phyloP scores from a whole-genome alignment of 2,888 invertebrate genomes.

The Cyrtodaria siliqua region DNA sequence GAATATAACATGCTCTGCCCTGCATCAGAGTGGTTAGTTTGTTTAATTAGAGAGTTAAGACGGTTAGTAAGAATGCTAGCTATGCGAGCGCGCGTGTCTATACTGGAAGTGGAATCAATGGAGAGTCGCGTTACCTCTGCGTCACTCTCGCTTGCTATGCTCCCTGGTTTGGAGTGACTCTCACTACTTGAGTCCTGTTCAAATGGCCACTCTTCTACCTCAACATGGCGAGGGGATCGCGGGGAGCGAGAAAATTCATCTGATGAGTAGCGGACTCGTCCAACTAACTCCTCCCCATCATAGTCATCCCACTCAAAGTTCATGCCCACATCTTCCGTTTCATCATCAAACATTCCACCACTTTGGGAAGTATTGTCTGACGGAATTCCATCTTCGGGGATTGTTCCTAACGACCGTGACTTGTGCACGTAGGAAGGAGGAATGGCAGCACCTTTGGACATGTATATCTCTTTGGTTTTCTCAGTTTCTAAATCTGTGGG shows the following conservation, averaged over 20 bases:
- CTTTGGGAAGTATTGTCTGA: conserved; percentile 68
- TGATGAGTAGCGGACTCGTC: conserved; percentile 65
- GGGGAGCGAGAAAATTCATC: conserved; percentile 41
- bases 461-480: conserved; percentile 76
- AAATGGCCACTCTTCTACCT: conserved; percentile 69
- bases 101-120: conserved; percentile 56
- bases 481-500: conserved; percentile 63
- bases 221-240: conserved; percentile 47
- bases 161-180: conserved; percentile 57
- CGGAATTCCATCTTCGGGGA: conserved; percentile 75
- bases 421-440: conserved; percentile 69
- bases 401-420: conserved; percentile 72
- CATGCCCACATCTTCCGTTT: conserved; percentile 62
- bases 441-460: conserved; percentile 73
- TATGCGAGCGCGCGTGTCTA: conserved; percentile 68
- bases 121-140: conserved; percentile 67
- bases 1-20: conserved; percentile 66
- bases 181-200: conserved; percentile 66
- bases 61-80: conserved; percentile 67
- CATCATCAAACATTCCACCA: conserved; percentile 74
- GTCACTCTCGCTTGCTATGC: conserved; percentile 66
- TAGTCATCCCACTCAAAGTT: conserved; percentile 82
- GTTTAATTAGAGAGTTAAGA: conserved; percentile 55
- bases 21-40: conserved; percentile 47
- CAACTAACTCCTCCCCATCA: conserved; percentile 76